Evolutionary conservation across 2,888 invertebrate genomes (phyloP), one percentile per base, ranked within the genome.

Genomic region (Sinodicranocentrus sp.): DNA sequence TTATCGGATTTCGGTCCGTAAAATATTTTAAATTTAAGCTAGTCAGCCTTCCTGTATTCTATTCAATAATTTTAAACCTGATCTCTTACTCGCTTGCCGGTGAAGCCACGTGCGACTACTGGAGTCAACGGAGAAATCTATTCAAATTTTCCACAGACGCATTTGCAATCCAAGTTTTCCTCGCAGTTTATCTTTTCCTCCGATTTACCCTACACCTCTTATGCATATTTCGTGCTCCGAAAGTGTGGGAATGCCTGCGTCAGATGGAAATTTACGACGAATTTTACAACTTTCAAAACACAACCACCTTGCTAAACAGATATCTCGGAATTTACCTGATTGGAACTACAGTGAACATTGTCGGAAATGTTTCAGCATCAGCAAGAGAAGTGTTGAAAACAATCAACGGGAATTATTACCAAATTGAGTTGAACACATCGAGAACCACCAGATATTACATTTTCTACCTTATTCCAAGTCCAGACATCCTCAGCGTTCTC

Each of bases 111-210:
- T 33, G 39, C 0, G 72, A 28, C 6, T 85, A 75, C 25, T 78
- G 84, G 84, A 1, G 1, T 5, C 78, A 68, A 17, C 79, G 79
- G 13, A 44, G 79, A 15, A 33, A 52, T n/a, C 65, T 79, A 17
- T 84, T 84, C 26, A 80, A 80, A 21, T 84, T 80, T 44, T 61
- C 70, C 1, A 82, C 82, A 2, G 85, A 85, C 68, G 71, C 72
- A 15, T 85, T 85, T 63, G 82, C 85, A 26, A 72, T 85, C 44
- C 82, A 78, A 59, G 68, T 79, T 21, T 85, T 85, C 39, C 48
- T 85, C 1, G 73, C 75, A 3, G 70, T 85, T 2, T 79, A 73
- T 25, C 17, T 85, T 26, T 21, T 79, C 17, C 61, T 70, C n/a
- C 44, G 84, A 15, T 78, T 79, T 3, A 23, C 59, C 0, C 21